These are phyloP conservation scores for Danionella cerebrum DNA, from an alignment of 2,113 vertebrate species.

Conservation along the genomic window DNA sequence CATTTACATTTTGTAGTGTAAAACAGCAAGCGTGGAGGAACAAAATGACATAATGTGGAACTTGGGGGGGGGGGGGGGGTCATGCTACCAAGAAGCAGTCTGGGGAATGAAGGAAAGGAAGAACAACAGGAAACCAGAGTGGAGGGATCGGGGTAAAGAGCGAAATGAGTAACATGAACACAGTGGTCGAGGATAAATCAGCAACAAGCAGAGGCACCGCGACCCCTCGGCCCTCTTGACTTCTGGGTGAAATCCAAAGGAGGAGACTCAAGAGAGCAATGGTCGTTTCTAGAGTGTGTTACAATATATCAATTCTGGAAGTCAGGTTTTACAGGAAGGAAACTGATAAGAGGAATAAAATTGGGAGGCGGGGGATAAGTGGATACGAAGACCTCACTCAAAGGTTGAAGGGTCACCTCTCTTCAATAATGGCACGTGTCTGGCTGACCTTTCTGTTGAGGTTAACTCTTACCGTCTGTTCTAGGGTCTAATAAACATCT, in stretches of 20 bases:
- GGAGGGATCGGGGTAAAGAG: constrained; percentile 55
- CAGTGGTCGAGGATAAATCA: constrained; percentile 66
- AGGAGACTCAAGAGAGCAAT: constrained; percentile 20
- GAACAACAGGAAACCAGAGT: constrained; percentile 71
- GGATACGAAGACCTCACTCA: constrained; percentile 29
- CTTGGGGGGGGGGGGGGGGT: neutral
- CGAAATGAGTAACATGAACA: constrained; percentile 66
- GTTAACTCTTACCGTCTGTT: constrained; percentile 45
- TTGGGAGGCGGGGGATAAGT: neutral
- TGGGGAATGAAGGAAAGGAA: constrained; percentile 64
- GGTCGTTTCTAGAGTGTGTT: constrained; percentile 5
- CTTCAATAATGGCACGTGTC: constrained; percentile 20
- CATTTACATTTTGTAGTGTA: too few relatives aligned
- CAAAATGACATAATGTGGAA: neutral
- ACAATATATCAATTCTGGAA: constrained; percentile 28
- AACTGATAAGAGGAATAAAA: constrained; percentile 1
- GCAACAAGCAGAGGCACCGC: constrained; percentile 28
- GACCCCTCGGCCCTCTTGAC: neutral
- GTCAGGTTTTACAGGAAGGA: constrained; percentile 25
- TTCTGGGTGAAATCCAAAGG: constrained; percentile 18
- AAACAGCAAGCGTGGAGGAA: neutral
- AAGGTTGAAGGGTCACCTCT: constrained; percentile 7
- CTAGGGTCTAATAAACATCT: constrained; percentile 40
- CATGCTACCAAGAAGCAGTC: constrained; percentile 51
- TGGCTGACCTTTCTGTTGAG: constrained; percentile 30